phyloP scores from a whole-genome alignment of 2,113 vertebrate genomes.

The Neofelis nebulosa region DNA sequence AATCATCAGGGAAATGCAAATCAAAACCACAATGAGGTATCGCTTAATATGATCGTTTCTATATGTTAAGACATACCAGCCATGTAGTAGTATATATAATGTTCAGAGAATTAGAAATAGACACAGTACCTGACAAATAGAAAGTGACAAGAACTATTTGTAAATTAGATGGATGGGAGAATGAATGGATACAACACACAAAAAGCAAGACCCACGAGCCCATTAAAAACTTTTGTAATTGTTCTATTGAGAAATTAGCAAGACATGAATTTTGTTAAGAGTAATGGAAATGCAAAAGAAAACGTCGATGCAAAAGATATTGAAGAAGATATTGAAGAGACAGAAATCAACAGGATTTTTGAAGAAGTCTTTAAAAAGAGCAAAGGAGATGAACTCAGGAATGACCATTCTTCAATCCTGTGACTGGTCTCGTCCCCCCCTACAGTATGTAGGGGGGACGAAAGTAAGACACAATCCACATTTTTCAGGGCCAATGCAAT shows the following conservation, averaged over 20 bases:
- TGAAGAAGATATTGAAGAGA: neutral
- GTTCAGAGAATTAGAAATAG: neutral
- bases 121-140: neutral
- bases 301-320: neutral
- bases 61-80: neutral
- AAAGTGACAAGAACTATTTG: neutral
- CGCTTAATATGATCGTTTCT: neutral
- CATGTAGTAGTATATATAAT: neutral
- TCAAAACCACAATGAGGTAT: neutral
- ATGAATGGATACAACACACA: neutral
- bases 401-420: neutral
- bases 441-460: neutral
- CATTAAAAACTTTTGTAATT: neutral
- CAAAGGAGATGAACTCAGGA: neutral
- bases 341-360: neutral
- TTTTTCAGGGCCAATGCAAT: neutral
- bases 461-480: neutral
- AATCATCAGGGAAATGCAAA: neutral
- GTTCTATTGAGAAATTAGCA: neutral
- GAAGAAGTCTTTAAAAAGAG: neutral
- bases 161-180: neutral
- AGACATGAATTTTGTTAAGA: neutral
- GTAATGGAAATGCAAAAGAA: neutral
- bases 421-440: too few species aligned
- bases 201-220: neutral